Evolutionary conservation across 2,113 vertebrate genomes (phyloP), one percentile per base, ranked within the genome.

Genomic region (Hemicordylus capensis): DNA sequence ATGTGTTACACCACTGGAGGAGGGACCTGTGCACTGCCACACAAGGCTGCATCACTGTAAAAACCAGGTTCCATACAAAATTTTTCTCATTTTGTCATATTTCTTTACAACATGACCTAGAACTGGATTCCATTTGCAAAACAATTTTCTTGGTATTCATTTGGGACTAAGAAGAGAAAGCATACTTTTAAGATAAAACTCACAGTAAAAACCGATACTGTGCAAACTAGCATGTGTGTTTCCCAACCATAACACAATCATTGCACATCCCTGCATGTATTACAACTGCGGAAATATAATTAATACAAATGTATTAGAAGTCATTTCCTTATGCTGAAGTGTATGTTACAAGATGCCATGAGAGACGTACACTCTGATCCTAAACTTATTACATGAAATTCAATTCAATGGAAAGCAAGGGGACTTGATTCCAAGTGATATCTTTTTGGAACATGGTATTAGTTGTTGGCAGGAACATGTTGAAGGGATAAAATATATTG

Each of bases 401-500:
- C 69, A 77, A 26, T 78, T 85, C 83, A 34, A 85, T 85, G 37
- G 83, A 85, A 85, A 78, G 48, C 63, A 76, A 19, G 10, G 31
- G 28, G n/a, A 85, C 3, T 42, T 26, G 76, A 56, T 56, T 69
- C 74, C 83, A 77, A 67, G 34, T 42, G 64, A 70, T 42, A 24
- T 44, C 4, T 70, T 66, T 81, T 63, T 63, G 58, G 22, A 42
- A 28, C 48, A 26, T 67, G 46, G 69, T 66, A 64, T 61, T 22
- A 82, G 70, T 66, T 90, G 22, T 64, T 92, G 56, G 12, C 37
- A 88, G 59, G 19, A 83, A 84, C 9, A 51, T n/a, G 48, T 51
- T 75, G 22, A 31, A 31, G 22, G n/a, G 37, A 51, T 81, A 28
- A 81, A 42, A 82, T 46, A 22, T 42, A 54, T 83, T 0, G 34